Evolutionary conservation across 2,888 invertebrate genomes (phyloP), one percentile per base, ranked within the genome.

Genomic region (Proisotoma minuta): DNA sequence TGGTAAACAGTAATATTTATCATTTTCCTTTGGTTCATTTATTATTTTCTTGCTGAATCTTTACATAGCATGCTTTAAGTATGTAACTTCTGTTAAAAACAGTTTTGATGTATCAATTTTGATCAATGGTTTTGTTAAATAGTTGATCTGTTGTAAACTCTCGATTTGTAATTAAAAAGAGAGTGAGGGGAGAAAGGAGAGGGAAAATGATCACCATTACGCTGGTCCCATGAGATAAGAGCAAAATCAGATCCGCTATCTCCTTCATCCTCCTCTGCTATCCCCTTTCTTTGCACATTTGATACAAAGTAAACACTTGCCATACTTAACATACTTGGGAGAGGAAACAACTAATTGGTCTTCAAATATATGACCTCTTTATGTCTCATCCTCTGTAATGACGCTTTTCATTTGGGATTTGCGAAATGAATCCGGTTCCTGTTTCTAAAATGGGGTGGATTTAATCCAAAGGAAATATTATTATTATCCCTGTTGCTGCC

Each of bases 271-370:
- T 49, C 49, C 49, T n/a, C n/a, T n/a, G n/a, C n/a, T n/a, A 34
- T 34, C 15, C 34, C 34, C 5, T 27, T 52, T 52, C 52, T 27
- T 28, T 52, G 27, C 4, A 52, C 52, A 28, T 52, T 26, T 52
- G 52, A 52, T 52, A 20, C 28, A 27, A 28, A n/a, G 52, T 52
- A 52, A 52, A 52, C 18, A 52, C 12, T 8, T n/a, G n/a, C 52
- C 3, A n/a, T 52, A 10, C 52, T 27, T n/a, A 27, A 15, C 28
- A 24, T 28, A 28, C 27, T 5, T 15, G 4, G 5, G 5, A 5
- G 47, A 28, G 52, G 29, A 52, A 52, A 52, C 28, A 52, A 10
- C 28, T 52, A 52, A 52, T 52, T 52, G 52, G 27, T 52, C 27
- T 18, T 26, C 52, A 52, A 52, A 52, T 52, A 28, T 27, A 52